Percentiles rank a stretch among this genome's conserved stretches.
These are phyloP conservation scores for Oscheius myriophilus DNA, from an alignment of 2,888 invertebrate genomes.

Conservation along the genomic window DNA sequence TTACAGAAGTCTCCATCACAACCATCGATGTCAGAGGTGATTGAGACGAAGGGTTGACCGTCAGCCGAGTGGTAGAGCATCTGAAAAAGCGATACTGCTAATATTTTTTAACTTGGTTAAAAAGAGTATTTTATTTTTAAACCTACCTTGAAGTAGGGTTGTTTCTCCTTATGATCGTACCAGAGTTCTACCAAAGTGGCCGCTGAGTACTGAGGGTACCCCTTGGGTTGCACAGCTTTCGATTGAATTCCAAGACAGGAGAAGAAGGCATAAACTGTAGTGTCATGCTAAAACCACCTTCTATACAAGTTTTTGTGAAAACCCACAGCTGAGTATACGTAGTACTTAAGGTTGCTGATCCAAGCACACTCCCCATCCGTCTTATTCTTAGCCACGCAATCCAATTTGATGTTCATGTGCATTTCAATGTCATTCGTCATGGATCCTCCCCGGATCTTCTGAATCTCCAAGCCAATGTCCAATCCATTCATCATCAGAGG, in stretches of 20 bases:
- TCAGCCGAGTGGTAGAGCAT: constrained; percentile 45
- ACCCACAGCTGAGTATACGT: constrained; percentile 50
- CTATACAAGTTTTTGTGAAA: not conserved
- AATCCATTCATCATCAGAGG: constrained; percentile 38
- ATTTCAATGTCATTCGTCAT: constrained; percentile 50
- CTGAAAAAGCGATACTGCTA: constrained; percentile 34
- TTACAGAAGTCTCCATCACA: constrained; percentile 40
- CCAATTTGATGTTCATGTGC: constrained; percentile 48
- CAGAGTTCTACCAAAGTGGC: constrained; percentile 53
- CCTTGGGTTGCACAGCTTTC: constrained; percentile 36
- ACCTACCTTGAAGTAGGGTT: constrained; percentile 43
- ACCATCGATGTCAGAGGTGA: constrained; percentile 40
- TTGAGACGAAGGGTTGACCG: constrained; percentile 26
- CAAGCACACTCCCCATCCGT: constrained; percentile 39
- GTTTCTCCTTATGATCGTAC: constrained; percentile 30
- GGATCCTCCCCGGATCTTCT: constrained; percentile 44
- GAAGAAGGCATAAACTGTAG: constrained; percentile 54
- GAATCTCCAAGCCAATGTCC: constrained; percentile 44
- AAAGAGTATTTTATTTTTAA: not conserved
- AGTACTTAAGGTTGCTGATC: constrained; percentile 51
- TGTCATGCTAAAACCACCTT: constrained; percentile 51
- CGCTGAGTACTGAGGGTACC: constrained; percentile 55
- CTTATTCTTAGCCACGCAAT: constrained; percentile 22
- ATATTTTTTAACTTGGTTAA: too few species aligned
- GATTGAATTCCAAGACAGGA: constrained; percentile 47